These are phyloP conservation scores for Venusia cambrica DNA, from an alignment of 2,888 invertebrate species.

Conservation along the genomic window DNA sequence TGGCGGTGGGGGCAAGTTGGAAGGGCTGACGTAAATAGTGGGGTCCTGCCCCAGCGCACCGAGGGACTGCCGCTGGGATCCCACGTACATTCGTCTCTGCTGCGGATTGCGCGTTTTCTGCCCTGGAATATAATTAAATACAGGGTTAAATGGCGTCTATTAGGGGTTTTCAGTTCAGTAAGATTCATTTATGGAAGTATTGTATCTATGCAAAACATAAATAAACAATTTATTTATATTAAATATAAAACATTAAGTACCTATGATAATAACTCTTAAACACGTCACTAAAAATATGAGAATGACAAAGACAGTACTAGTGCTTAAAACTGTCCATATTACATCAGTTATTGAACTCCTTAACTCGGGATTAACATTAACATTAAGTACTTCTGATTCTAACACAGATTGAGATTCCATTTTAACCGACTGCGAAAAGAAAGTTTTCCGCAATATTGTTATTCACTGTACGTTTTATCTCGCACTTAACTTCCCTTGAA, in stretches of 20 bases:
- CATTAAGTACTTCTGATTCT: conserved; percentile 7
- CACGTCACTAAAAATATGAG: conserved; percentile 40
- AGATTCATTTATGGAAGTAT: too few relatives aligned
- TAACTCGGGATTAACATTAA: background rate
- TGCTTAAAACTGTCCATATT: conserved; percentile 34
- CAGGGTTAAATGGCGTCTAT: too few relatives aligned
- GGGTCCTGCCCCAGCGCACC: conserved; percentile 54
- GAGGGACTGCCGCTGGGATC: conserved; percentile 51
- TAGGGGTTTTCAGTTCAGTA: too few relatives aligned
- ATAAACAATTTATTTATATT: too few relatives aligned
- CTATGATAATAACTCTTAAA: conserved; percentile 36
- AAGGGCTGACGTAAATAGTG: conserved; percentile 68
- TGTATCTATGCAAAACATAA: too few relatives aligned
- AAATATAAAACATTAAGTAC: conserved; percentile 27
- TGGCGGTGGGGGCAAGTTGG: conserved; percentile 71
- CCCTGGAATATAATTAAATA: conserved; percentile 53
- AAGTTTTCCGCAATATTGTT: too few relatives aligned
- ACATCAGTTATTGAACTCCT: conserved; percentile 22
- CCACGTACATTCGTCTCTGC: conserved; percentile 65
- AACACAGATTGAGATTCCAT: conserved; percentile 37
- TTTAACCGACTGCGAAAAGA: too few relatives aligned
- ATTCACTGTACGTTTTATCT: too few relatives aligned
- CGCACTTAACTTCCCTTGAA: too few relatives aligned
- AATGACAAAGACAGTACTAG: conserved; percentile 30
- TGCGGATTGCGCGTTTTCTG: conserved; percentile 75